phyloP scores from a whole-genome alignment of 2,888 invertebrate genomes.

The Thera obeliscata region DNA sequence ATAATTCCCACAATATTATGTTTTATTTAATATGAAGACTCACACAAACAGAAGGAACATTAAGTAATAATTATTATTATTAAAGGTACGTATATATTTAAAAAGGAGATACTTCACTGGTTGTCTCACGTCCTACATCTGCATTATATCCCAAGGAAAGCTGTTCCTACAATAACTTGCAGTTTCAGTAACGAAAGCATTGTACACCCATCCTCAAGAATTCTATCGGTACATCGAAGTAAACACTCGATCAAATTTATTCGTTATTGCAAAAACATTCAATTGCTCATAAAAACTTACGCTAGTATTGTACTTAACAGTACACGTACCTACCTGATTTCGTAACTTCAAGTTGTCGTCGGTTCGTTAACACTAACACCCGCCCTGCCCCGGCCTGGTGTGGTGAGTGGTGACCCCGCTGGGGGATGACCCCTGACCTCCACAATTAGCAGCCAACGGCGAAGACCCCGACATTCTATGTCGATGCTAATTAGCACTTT shows the following conservation, averaged over 20 bases:
- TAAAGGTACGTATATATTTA: background rate
- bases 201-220: no score
- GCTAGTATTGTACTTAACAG: no score
- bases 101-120: no score
- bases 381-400: background rate
- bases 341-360: background rate
- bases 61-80: background rate
- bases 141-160: no score
- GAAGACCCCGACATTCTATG: conserved; percentile 10
- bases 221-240: no score
- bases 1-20: conserved; percentile 22
- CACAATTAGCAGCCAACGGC: background rate
- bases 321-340: no score
- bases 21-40: background rate
- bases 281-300: no score
- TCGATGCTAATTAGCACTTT: conserved; percentile 21
- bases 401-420: background rate
- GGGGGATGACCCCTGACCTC: conserved; percentile 1
- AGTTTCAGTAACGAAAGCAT: no score
- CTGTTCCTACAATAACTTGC: no score
- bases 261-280: no score
- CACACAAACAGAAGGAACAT: background rate
- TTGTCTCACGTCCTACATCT: no score
- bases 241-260: no score
- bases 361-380: background rate